Evolutionary conservation across 2,797 vertebrate species (phyloP).

Genomic region (Philypnodon macrostomus): DNA sequence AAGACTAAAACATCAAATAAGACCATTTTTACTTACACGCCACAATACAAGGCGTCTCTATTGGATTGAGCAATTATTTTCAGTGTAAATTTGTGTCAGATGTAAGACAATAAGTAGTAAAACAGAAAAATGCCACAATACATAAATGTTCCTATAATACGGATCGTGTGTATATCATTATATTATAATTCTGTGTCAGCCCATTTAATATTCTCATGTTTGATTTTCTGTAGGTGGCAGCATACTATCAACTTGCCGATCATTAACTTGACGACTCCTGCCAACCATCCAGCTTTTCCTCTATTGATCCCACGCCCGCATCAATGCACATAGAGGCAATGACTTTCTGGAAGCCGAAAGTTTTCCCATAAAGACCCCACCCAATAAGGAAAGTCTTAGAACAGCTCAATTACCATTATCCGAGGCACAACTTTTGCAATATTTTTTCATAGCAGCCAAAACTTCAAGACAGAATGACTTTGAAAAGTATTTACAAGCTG

Average conservation of each 20-base stretch:
- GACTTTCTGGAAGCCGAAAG: conserved; percentile 18
- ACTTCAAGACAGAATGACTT: conserved; percentile 2
- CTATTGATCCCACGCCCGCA: conserved; percentile 3
- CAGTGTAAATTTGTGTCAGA: too few species aligned
- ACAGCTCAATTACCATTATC: conserved; percentile 5
- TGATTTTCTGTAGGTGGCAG: conserved; percentile 6
- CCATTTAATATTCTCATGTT: neutral
- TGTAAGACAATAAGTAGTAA: too few species aligned
- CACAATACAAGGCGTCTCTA: too few species aligned
- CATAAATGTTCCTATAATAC: too few species aligned
- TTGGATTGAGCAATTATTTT: too few species aligned
- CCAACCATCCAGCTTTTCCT: conserved; percentile 5
- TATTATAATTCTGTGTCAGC: neutral
- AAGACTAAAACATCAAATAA: too few species aligned
- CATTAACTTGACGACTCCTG: neutral
- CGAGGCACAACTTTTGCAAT: neutral
- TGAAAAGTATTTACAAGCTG: neutral
- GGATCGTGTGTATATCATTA: too few species aligned
- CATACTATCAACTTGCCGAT: neutral
- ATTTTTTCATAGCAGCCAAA: conserved; percentile 4
- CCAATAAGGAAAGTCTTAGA: conserved; percentile 3
- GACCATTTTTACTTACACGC: too few species aligned
- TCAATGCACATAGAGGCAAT: conserved; percentile 8
- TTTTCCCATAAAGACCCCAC: conserved; percentile 17
- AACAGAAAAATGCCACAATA: too few species aligned